Conservation (phyloP, 2,113 vertebrate species). For the Lucifuga dentata region DNA sequence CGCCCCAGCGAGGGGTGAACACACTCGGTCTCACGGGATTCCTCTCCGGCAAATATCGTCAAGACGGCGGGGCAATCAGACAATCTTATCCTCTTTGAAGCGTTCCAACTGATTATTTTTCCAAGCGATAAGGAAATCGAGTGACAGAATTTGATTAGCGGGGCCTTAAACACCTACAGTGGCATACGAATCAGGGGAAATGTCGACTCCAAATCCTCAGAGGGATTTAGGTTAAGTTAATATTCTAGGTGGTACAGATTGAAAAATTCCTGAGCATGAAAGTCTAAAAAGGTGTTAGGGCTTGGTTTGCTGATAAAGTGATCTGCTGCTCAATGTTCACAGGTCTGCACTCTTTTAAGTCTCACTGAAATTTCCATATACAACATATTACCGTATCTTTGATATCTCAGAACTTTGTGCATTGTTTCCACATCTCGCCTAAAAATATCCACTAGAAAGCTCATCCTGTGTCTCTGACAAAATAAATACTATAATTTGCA, state of each 20-base stretch:
- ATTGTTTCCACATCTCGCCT: too few relatives aligned
- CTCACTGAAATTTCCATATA: too few relatives aligned
- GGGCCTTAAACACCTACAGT: constrained; percentile 44
- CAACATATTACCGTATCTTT: too few relatives aligned
- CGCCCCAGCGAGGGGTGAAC: constrained; percentile 17
- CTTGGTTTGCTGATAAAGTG: constrained; percentile 64
- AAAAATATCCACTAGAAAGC: too few relatives aligned
- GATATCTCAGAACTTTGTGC: too few relatives aligned
- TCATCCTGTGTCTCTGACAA: too few relatives aligned
- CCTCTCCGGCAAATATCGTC: constrained; percentile 47
- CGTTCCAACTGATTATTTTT: constrained; percentile 63
- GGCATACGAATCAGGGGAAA: constrained; percentile 27
- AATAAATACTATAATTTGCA: too few relatives aligned
- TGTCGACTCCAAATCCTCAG: constrained; percentile 30
- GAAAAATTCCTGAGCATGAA: constrained; percentile 65
- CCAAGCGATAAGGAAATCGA: constrained; percentile 58
- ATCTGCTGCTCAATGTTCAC: constrained; percentile 48
- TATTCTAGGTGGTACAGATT: constrained; percentile 48
- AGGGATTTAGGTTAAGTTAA: constrained; percentile 62
- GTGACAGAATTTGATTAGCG: constrained; percentile 66
- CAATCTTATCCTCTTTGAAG: constrained; percentile 49
- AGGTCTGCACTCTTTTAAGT: background rate
- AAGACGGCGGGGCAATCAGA: constrained; percentile 48
- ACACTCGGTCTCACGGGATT: constrained; percentile 38
- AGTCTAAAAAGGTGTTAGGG: constrained; percentile 40